These are phyloP conservation scores for Mythimna ferrago DNA, from an alignment of 2,888 invertebrate species.

Conservation along the genomic window DNA sequence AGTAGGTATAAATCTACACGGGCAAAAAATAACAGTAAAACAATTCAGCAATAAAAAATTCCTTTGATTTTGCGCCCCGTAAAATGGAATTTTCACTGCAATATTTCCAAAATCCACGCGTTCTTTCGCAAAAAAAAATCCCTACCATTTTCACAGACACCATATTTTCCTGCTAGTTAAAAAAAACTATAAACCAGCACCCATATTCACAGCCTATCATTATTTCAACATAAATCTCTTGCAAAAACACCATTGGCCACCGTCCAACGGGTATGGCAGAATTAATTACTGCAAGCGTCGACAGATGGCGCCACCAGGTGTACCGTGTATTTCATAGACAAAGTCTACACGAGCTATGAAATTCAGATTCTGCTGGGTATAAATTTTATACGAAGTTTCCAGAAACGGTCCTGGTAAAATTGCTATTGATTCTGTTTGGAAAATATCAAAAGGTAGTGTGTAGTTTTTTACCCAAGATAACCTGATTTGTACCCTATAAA, in stretches of 20 bases:
- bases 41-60: no score
- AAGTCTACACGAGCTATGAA: slow-evolving; percentile 61
- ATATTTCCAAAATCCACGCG: not conserved
- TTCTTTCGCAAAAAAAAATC: slow-evolving; percentile 30
- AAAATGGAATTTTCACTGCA: not conserved
- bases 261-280: slow-evolving; percentile 74
- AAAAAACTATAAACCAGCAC: slow-evolving; percentile 48
- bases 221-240: slow-evolving; percentile 60
- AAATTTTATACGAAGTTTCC: slow-evolving; percentile 29
- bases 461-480: not conserved
- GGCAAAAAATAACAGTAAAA: not conserved
- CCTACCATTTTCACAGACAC: slow-evolving; percentile 22
- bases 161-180: slow-evolving; percentile 21
- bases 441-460: not conserved
- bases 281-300: slow-evolving; percentile 80
- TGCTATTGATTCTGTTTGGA: slow-evolving; percentile 20
- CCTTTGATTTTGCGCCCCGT: not conserved
- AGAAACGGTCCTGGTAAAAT: not conserved
- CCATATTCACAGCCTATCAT: slow-evolving; percentile 56
- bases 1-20: no score
- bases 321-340: slow-evolving; percentile 69
- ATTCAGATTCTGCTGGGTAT: slow-evolving; percentile 54
- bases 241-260: slow-evolving; percentile 72
- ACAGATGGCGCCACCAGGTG: slow-evolving; percentile 81
- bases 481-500: not conserved